Evolutionary conservation across 2,113 vertebrate species (phyloP).

Genomic region (Prietella phreatophila): DNA sequence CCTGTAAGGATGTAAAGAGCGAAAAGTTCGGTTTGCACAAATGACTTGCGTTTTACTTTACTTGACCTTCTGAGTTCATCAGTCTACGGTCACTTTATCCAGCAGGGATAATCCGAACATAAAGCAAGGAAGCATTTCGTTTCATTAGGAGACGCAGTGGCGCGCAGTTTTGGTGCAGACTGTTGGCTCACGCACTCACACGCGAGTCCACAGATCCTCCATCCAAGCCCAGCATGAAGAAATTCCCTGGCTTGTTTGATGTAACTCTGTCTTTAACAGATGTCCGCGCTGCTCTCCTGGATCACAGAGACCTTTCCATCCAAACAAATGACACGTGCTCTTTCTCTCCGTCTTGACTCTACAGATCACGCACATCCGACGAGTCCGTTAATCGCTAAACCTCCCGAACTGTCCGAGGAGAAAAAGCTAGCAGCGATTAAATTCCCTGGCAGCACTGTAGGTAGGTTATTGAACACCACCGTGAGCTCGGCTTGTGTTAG

Average conservation of each 20-base stretch:
- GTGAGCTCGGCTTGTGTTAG: background rate
- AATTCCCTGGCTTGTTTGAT: background rate
- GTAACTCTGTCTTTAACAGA: background rate
- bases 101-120: background rate
- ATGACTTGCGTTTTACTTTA: conserved; percentile 2
- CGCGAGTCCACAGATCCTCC: background rate
- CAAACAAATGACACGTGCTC: background rate
- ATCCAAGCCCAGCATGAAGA: background rate
- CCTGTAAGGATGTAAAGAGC: background rate
- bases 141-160: background rate
- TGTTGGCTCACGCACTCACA: background rate
- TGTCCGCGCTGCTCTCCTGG: background rate
- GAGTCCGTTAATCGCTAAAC: conserved; percentile 87
- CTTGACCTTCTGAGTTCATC: background rate
- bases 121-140: background rate
- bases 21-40: background rate
- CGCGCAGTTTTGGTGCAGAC: background rate
- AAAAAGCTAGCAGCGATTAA: conserved; percentile 85
- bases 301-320: background rate
- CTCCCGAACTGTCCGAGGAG: conserved; percentile 90
- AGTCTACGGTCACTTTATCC: background rate
- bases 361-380: conserved; percentile 91
- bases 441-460: conserved; percentile 87
- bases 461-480: conserved; percentile 65
- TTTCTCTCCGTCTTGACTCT: background rate